phyloP scores from a whole-genome alignment of 1,140 invertebrate genomes.

The Yoshiicerus persimilis region DNA sequence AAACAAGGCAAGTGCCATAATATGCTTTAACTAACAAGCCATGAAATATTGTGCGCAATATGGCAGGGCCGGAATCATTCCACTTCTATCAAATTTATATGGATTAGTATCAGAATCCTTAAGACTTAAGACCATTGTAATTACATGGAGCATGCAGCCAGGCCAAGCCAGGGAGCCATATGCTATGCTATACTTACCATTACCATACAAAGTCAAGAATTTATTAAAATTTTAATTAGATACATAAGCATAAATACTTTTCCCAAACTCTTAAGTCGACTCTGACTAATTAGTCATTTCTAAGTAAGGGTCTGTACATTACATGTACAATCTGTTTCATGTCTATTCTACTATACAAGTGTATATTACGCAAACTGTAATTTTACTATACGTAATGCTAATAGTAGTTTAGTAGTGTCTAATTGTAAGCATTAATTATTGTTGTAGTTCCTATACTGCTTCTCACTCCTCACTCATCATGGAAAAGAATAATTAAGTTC shows the following conservation, averaged over 20 bases:
- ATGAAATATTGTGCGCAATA: not conserved
- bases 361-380: not conserved
- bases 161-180: not conserved
- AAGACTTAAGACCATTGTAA: not conserved
- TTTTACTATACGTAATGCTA: not conserved
- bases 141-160: not conserved
- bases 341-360: not conserved
- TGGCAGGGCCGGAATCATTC: not conserved
- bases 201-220: not conserved
- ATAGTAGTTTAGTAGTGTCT: not conserved
- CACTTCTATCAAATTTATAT: not conserved
- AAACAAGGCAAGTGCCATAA: not conserved
- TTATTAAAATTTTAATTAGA: conserved; percentile 13
- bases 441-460: not conserved
- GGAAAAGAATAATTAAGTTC: not conserved
- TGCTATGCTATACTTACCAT: not conserved
- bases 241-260: not conserved
- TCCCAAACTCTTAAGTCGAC: not conserved
- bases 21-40: not conserved
- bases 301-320: not conserved
- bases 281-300: not conserved
- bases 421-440: not conserved
- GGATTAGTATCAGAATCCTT: conserved; percentile 5
- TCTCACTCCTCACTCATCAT: too few relatives aligned
- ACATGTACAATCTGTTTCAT: not conserved